Percentiles rank a stretch among this genome's conserved stretches.
phyloP scores from a whole-genome alignment of 1,140 invertebrate species.

The Lanistes nyassanus region DNA sequence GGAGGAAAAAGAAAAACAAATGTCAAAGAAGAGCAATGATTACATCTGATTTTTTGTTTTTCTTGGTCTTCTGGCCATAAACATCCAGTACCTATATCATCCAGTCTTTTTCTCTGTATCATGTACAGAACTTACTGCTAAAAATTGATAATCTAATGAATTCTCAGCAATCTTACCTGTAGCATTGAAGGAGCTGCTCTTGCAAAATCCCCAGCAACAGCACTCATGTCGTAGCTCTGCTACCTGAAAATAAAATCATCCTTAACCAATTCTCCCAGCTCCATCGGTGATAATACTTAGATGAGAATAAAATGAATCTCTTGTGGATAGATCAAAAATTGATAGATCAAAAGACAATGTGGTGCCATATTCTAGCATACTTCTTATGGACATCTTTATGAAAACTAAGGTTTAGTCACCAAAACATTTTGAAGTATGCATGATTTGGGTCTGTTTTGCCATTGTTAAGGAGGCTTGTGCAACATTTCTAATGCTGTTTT shows the following conservation, averaged over 20 bases:
- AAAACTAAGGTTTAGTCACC: neutral
- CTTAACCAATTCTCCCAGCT: neutral
- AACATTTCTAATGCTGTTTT: neutral
- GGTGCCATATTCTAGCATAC: neutral
- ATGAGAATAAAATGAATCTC: neutral
- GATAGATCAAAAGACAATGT: neutral
- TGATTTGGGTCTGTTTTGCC: neutral
- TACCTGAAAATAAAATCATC: conserved; percentile 20
- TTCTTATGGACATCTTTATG: neutral
- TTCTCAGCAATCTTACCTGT: neutral
- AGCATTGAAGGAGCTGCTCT: neutral
- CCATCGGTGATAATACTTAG: too few species aligned
- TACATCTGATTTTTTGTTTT: too few species aligned
- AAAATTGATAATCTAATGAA: neutral
- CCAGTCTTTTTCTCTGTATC: neutral
- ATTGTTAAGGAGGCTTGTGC: neutral
- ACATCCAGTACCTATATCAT: neutral
- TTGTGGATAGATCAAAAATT: neutral
- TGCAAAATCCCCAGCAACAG: conserved; percentile 38
- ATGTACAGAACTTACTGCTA: neutral
- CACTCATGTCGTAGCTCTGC: conserved; percentile 43
- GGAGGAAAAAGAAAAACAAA: too few species aligned
- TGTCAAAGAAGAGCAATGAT: too few species aligned
- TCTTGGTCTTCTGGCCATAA: neutral
- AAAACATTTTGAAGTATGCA: neutral